Base-by-base conservation (phyloP, 2,113 vertebrate species). In the Zosterops japonicus region DNA sequence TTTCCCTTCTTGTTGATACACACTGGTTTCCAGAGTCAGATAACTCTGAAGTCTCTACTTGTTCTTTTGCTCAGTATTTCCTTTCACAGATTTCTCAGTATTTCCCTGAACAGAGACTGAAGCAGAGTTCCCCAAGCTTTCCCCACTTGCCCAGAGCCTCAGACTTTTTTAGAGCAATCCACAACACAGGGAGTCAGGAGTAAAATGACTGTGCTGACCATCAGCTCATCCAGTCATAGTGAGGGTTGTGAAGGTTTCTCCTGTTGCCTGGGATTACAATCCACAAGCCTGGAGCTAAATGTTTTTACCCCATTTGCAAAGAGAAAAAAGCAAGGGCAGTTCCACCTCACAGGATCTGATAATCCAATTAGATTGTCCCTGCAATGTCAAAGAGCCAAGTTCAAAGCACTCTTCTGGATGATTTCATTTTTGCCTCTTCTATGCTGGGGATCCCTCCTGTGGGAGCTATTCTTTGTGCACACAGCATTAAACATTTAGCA, bases 401-500 rank as follows among this genome's bases (percentile, higher is more conserved):
- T 90, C 86, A 92, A 95, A 92, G 11, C 67, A 55, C 18, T 90
- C 92, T 94, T 94, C 88, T 65, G 79, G 74, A 95, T 93, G 70
- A 96, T 93, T 95, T 90, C 75, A 92, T 92, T 86, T 96, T 95
- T 88, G 49, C 47, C n/a, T 90, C 55, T 88, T 88, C 74, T 69
- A 0, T 65, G 67, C 57, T 92, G 70, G 92, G 46, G 53, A 86
- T 92, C 78, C 79, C 85, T 90, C 90, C 92, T 90, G 28, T 88
- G 96, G 92, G 90, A 96, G 46, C 36, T 88, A 52, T 87, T 93
- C 71, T 74, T 76, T 76, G 85, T 80, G 57, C 63, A 92, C 63
- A 88, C 50, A 88, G 67, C 75, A 92, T 96, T 95, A 96, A 96
- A 92, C 47, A 96, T 92, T 95, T 80, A 96, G 71, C 71, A 88